Conservation (phyloP, 1,140 invertebrate species). For the Ceratitis capitata region DNA sequence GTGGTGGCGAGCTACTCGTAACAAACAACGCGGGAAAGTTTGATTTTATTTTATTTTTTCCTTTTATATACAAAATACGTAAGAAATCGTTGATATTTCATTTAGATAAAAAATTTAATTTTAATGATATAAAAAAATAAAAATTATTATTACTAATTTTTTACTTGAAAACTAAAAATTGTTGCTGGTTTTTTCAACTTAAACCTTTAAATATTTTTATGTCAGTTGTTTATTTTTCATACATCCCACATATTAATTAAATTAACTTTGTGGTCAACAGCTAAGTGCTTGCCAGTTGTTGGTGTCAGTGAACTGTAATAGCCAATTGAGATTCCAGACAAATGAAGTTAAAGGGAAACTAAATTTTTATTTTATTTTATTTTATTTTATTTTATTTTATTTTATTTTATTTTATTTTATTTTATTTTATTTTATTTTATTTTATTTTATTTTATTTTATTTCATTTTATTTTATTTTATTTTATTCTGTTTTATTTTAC, state of each 20-base stretch:
- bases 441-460: no score
- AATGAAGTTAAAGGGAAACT: neutral
- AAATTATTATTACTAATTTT: no score
- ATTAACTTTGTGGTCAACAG: neutral
- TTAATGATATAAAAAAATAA: neutral
- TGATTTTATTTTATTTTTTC: neutral
- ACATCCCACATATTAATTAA: neutral
- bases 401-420: no score
- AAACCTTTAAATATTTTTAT: neutral
- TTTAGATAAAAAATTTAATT: neutral
- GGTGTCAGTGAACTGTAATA: neutral
- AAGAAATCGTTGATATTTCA: neutral
- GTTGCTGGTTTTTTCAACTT: no score
- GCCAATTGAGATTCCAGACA: neutral
- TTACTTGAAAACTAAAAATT: no score
- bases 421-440: no score
- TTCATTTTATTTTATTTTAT: no score
- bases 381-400: no score
- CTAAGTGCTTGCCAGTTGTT: neutral
- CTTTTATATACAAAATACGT: neutral
- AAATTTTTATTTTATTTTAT: no score
- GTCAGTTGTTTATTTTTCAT: neutral
- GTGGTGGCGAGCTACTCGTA: neutral
- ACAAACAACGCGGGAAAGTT: neutral
- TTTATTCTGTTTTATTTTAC: no score